Base-by-base conservation (phyloP, 2,113 vertebrate genomes). In the Caranx melampygus region DNA sequence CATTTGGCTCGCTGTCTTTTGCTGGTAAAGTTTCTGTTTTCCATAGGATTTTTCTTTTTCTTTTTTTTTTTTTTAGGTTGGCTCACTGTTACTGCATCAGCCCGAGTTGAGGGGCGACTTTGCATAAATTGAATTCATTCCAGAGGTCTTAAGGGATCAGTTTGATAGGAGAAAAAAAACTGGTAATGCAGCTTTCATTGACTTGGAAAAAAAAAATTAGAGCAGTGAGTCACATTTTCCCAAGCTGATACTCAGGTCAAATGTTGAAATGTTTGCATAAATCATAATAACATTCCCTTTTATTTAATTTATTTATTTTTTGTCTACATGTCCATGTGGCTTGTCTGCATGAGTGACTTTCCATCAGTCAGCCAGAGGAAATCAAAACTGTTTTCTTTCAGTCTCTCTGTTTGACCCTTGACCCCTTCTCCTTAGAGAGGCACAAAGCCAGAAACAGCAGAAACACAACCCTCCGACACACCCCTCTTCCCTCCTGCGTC, bases 181-280 rank as follows among this genome's bases (percentile, higher is more conserved):
- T 72, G 1, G 5, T 13, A 51, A 82, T 72, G 65, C 20, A 51
- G 45, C 60, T 81, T 66, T 61, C 51, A 2, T 31, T 65, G 45
- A 75, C 11, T 20, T 68, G 16, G 72, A 62, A 64, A 64, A 64
- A 66, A 78, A 62, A 64, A 65, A 63, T 74, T 52, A 1, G 21
- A 57, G 40, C 58, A 5, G 21, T 14, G 71, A 83, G 63, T 78
- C 75, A 49, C 21, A 42, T 66, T 79, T 79, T 76, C 42, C 59
- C 6, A 21, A 68, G 37, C 6, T 37, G 51, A 72, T 72, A 88
- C 65, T 59, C 54, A 57, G 66, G 52, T 69, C 72, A 72, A 68
- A 78, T 66, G 47, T 82, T 62, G 45, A 52, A 74, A 21, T 62
- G 57, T 90, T 83, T 82, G 72, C 64, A 84, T 82, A 52, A 79